Base-by-base conservation (phyloP, 2,797 vertebrate species). In the Hypotaenidia philippensis region DNA sequence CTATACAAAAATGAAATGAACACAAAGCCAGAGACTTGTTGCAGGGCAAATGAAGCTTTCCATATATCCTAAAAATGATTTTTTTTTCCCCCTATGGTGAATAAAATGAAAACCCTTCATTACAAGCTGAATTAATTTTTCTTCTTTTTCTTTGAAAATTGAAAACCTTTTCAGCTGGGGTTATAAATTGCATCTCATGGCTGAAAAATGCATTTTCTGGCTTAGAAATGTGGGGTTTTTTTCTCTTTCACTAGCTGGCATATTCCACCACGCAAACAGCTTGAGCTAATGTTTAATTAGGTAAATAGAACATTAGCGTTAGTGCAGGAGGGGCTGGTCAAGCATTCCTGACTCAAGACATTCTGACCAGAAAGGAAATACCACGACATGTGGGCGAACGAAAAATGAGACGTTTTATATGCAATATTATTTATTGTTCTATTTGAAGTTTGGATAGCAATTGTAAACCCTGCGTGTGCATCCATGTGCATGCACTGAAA, bases 301-400 rank as follows among this genome's bases (percentile, higher is more conserved):
- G 59, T 69, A 83, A 93, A 86, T 31, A 92, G 64, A 85, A 68
- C 17, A 57, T 80, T 36, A 60, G 3, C 36, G 13, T 85, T 75
- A 53, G 40, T 85, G 25, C 64, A 87, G 65, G 65, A 91, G 25
- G 31, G 22, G 20, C 27, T 85, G 57, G 75, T 81, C 84, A 87
- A 78, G 27, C 20, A 55, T 71, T 93, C 45, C 6, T 85, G 31
- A 25, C 41, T 85, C 26, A 27, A 56, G 68, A 40, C 22, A 32
- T 61, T 83, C 61, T 52, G n/a, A 71, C 38, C 69, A 83, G 68
- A 89, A 92, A 89, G 83, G 17, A 89, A 96, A 92, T 61, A 41
- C 52, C 5, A 3, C 44, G 85, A 63, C 83, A 77, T 83, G 13
- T 64, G 79, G 21, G 32, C 3, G 9, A 89, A 77, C 47, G 44